Evolutionary conservation across 2,888 invertebrate species (phyloP).

Genomic region (Tribolium freemani): DNA sequence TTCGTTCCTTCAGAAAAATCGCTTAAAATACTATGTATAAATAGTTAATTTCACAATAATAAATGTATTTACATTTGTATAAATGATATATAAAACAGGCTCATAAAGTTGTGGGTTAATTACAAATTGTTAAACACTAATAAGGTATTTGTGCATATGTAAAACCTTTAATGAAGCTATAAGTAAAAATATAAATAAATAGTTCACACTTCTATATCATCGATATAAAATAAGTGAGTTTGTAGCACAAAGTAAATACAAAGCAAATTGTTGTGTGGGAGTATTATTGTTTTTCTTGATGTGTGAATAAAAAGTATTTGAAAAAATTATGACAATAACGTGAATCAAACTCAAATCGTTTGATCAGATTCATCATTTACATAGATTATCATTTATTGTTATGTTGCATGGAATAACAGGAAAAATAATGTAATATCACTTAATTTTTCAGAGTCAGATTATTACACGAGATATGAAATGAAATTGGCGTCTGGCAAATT

Average conservation of each 20-base stretch:
- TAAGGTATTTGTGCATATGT: no score
- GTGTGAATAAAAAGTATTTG: no score
- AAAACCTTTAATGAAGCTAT: no score
- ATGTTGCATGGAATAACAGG: neutral
- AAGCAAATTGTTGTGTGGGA: no score
- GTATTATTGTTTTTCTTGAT: no score
- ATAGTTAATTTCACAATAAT: neutral
- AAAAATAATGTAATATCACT: neutral
- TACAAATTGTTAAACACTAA: neutral
- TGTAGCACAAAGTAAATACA: no score
- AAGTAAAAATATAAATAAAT: no score
- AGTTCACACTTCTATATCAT: no score
- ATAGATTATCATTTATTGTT: neutral
- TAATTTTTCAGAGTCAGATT: neutral
- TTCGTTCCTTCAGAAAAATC: neutral
- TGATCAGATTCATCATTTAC: neutral
- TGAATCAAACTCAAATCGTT: neutral
- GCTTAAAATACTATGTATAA: no score
- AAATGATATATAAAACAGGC: neutral
- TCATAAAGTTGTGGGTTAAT: neutral
- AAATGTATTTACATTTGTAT: neutral
- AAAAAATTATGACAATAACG: no score
- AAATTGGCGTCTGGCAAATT: neutral
- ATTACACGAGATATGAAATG: neutral
- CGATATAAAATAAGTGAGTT: no score